A percentile compares a stretch with the other conserved stretches of the same genome.
Conservation (phyloP, 2,113 vertebrate genomes). For the Pholis gunnellus region DNA sequence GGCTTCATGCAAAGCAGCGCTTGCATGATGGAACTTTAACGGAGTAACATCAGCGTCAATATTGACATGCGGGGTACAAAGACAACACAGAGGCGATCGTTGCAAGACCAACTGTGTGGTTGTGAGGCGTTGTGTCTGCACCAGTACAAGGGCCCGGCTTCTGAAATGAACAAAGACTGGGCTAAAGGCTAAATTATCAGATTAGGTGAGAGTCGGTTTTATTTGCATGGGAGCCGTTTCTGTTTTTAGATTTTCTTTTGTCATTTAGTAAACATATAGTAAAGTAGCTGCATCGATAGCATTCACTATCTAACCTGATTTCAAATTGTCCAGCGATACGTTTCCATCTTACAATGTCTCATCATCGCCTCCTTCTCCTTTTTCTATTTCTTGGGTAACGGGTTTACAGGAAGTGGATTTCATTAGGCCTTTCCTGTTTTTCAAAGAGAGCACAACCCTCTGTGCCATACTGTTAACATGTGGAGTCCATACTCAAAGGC, state of each 20-base stretch:
- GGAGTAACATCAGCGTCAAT: background rate
- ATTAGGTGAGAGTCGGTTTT: background rate
- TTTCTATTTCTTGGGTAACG: constrained; percentile 58
- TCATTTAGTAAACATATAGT: background rate
- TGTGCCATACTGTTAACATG: background rate
- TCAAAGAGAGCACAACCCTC: constrained; percentile 1
- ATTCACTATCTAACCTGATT: background rate
- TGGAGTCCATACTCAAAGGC: background rate
- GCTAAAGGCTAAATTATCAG: background rate
- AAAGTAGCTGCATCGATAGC: background rate
- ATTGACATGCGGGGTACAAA: background rate
- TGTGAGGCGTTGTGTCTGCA: constrained; percentile 11
- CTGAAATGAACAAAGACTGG: background rate
- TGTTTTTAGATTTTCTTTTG: background rate
- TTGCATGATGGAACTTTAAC: background rate
- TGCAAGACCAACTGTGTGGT: background rate
- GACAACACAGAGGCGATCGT: background rate
- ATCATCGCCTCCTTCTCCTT: constrained; percentile 38
- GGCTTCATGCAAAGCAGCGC: background rate
- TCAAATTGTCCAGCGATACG: background rate
- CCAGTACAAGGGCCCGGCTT: background rate
- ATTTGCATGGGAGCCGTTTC: too few relatives aligned
- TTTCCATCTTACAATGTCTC: background rate
- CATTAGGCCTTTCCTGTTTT: constrained; percentile 58
- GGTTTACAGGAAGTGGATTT: constrained; percentile 65